Percentiles rank a stretch among this genome's conserved stretches.
phyloP scores from a whole-genome alignment of 2,797 vertebrate species.

The Staurois parvus region DNA sequence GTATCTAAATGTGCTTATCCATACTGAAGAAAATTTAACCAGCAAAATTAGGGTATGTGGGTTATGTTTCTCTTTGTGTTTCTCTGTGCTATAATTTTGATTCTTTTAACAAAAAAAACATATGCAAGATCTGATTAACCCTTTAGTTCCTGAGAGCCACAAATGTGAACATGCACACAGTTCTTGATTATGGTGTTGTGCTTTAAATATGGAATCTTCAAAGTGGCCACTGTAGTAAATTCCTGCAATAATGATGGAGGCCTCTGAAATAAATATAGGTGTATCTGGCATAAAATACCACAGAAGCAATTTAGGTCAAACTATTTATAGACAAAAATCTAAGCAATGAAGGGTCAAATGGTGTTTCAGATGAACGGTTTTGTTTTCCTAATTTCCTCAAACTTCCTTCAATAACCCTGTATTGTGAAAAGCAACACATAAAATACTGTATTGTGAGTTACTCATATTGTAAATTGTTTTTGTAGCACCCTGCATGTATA shows the following conservation, averaged over 20 bases:
- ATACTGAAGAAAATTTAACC: neutral
- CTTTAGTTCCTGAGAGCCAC: conserved; percentile 43
- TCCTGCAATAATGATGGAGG: neutral
- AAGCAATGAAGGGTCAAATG: neutral
- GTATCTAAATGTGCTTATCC: neutral
- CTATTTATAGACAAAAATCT: neutral
- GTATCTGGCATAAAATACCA: conserved; percentile 10
- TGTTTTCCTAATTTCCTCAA: conserved; percentile 39
- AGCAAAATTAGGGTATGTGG: neutral
- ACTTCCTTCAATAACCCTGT: conserved; percentile 25
- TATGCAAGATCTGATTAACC: conserved; percentile 4
- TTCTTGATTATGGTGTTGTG: conserved; percentile 44
- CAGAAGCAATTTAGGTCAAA: neutral
- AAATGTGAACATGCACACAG: conserved; percentile 35
- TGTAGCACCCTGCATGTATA: conserved; percentile 24
- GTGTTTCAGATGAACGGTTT: conserved; percentile 38
- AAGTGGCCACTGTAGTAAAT: neutral
- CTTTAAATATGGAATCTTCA: conserved; percentile 18
- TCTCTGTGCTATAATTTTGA: conserved; percentile 26
- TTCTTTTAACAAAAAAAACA: neutral
- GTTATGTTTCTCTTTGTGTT: neutral
- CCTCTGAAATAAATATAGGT: conserved; percentile 6
- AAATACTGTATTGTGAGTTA: conserved; percentile 64
- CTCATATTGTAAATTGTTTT: neutral
- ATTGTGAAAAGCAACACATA: conserved; percentile 3